A percentile compares a stretch with the other conserved stretches of the same genome.
phyloP scores from a whole-genome alignment of 2,797 vertebrate genomes.

The Bradypodion ventrale region DNA sequence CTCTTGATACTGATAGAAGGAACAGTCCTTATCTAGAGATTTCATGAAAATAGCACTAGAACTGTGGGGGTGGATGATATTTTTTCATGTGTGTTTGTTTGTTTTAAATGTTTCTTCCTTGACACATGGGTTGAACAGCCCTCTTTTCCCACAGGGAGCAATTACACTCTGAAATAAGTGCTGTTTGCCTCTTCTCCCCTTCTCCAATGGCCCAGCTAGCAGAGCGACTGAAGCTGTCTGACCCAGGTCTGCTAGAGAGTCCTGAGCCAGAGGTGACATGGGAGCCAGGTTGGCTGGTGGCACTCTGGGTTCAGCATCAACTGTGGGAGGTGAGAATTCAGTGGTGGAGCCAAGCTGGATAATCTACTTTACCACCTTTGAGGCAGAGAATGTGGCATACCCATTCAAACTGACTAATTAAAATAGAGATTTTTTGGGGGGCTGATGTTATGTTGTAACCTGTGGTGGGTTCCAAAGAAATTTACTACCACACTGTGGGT shows the following conservation, averaged over 20 bases:
- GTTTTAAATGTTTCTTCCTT: background rate
- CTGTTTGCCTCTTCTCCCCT: accelerated
- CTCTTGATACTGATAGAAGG: background rate
- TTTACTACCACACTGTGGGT: too few relatives aligned
- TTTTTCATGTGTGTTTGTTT: background rate
- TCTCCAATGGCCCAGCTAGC: slow-evolving; percentile 78
- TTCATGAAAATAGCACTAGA: background rate
- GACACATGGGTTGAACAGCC: accelerated
- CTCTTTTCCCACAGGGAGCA: accelerated
- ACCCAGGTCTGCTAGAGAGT: slow-evolving; percentile 78
- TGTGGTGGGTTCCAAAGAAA: too few relatives aligned
- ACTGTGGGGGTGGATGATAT: background rate
- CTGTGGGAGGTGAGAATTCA: slow-evolving; percentile 75
- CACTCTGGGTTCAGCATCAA: slow-evolving; percentile 70
- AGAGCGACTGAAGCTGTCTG: slow-evolving; percentile 82
- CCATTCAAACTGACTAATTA: too few relatives aligned
- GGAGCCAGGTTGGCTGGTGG: slow-evolving; percentile 84
- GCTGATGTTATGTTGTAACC: too few relatives aligned
- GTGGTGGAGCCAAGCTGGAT: background rate
- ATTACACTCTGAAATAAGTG: accelerated
- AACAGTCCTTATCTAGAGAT: background rate
- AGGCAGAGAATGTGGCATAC: too few relatives aligned
- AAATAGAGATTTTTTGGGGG: too few relatives aligned
- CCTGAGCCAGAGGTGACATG: slow-evolving; percentile 44
- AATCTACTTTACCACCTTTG: too few relatives aligned